Evolutionary conservation across 2,888 invertebrate species (phyloP).

Genomic region (Cabera pusaria): DNA sequence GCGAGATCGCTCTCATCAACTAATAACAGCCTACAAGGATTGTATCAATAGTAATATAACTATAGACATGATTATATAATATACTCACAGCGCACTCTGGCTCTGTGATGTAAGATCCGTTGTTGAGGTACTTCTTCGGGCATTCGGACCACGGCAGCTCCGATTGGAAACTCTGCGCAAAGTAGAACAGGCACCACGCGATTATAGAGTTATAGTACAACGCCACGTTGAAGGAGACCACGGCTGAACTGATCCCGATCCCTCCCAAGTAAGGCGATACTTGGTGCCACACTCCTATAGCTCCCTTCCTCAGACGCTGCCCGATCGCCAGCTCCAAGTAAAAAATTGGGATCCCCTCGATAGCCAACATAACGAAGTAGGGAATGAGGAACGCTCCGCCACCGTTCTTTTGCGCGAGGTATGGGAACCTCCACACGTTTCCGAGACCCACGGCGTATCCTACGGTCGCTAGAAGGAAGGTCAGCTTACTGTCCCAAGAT

Average conservation of each 20-base stretch:
- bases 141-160: slow-evolving; percentile 96
- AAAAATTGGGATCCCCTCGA: slow-evolving; percentile 98
- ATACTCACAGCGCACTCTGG: slow-evolving; percentile 91
- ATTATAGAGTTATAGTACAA: slow-evolving; percentile 99
- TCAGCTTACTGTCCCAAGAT: slow-evolving; percentile 96
- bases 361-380: slow-evolving; percentile 96
- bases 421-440: slow-evolving; percentile 98
- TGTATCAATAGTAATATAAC: too few species aligned
- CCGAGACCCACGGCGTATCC: slow-evolving; percentile 97
- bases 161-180: slow-evolving; percentile 96
- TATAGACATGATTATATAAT: slow-evolving; percentile 9
- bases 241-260: slow-evolving; percentile 96
- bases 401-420: slow-evolving; percentile 96
- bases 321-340: slow-evolving; percentile 98
- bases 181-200: slow-evolving; percentile 98
- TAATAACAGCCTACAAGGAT: too few species aligned
- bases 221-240: slow-evolving; percentile 98
- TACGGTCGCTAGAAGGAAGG: slow-evolving; percentile 96
- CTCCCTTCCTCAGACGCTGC: slow-evolving; percentile 95
- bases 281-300: slow-evolving; percentile 98
- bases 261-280: slow-evolving; percentile 94
- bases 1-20: too few species aligned
- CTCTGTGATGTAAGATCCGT: slow-evolving; percentile 90
- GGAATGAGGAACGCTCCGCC: slow-evolving; percentile 99
- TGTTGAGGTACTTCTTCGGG: slow-evolving; percentile 91